Percentiles rank a stretch among this genome's conserved stretches.
These are phyloP conservation scores for Ectemnius cavifrons DNA, from an alignment of 2,888 invertebrate species.

Conservation along the genomic window DNA sequence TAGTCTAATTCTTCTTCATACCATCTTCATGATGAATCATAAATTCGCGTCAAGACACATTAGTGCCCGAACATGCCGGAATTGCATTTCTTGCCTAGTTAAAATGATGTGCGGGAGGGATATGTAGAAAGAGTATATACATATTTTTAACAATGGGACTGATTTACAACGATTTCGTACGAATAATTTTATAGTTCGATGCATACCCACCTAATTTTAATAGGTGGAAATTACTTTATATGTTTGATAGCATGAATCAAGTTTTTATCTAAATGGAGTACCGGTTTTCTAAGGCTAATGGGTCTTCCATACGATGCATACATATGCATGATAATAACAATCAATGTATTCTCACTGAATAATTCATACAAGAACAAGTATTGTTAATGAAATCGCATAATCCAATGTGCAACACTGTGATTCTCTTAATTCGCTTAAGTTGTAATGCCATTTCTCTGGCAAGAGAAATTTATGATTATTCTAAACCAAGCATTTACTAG, in stretches of 20 bases:
- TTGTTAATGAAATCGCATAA: conserved; percentile 4
- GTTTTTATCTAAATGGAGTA: conserved; percentile 11
- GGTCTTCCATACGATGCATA: conserved; percentile 50
- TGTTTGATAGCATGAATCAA: conserved; percentile 11
- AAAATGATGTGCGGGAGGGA: conserved; percentile 56
- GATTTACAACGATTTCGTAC: no score
- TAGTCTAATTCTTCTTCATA: conserved; percentile 47
- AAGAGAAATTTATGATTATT: no score
- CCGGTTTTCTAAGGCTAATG: conserved; percentile 45
- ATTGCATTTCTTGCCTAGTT: conserved; percentile 34
- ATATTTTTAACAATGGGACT: no score
- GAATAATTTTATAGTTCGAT: conserved; percentile 13
- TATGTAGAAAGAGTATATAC: conserved; percentile 42
- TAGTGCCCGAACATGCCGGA: conserved; percentile 51
- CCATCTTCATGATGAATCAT: conserved; percentile 40
- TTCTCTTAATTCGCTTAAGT: neutral
- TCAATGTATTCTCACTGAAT: conserved; percentile 28
- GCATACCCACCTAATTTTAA: conserved; percentile 32
- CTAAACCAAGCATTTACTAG: no score
- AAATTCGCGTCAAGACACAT: conserved; percentile 54
- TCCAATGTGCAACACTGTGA: neutral
- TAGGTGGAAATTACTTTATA: conserved; percentile 18
- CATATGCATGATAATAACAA: conserved; percentile 55
- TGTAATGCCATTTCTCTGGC: no score
- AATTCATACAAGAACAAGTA: no score